Evolutionary conservation across 2,797 vertebrate genomes (phyloP).

Genomic region (Myiotriccus ornatus): DNA sequence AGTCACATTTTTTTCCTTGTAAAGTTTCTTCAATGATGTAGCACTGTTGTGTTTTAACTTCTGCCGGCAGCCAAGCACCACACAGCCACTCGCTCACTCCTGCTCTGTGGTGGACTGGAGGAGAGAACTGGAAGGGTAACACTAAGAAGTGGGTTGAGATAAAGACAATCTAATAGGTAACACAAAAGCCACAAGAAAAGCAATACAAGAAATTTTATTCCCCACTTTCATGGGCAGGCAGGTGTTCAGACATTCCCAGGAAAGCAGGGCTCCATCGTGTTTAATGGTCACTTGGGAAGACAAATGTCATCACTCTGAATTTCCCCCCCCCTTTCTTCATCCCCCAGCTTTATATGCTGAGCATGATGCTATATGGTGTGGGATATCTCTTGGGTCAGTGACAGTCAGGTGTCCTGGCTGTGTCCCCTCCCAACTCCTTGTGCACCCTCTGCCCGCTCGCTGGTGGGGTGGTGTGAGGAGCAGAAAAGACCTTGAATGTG

Average conservation of each 20-base stretch:
- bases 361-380: not conserved
- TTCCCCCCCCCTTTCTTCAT: not conserved
- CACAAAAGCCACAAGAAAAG: not conserved
- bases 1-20: not conserved
- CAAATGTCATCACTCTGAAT: not conserved
- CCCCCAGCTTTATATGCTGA: not conserved
- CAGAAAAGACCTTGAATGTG: not conserved
- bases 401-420: not conserved
- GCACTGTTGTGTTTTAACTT: not conserved
- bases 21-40: not conserved
- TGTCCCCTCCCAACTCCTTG: not conserved
- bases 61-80: not conserved
- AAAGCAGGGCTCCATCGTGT: not conserved
- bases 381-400: not conserved
- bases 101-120: not conserved
- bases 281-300: not conserved
- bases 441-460: not conserved
- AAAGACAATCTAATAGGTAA: not conserved
- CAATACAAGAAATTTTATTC: not conserved
- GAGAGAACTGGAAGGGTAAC: not conserved
- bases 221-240: not conserved
- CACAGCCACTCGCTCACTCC: not conserved
- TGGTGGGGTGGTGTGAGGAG: not conserved
- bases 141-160: not conserved
- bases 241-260: not conserved